Evolutionary conservation across 2,797 vertebrate genomes (phyloP).

Genomic region (Myotis daubentonii): DNA sequence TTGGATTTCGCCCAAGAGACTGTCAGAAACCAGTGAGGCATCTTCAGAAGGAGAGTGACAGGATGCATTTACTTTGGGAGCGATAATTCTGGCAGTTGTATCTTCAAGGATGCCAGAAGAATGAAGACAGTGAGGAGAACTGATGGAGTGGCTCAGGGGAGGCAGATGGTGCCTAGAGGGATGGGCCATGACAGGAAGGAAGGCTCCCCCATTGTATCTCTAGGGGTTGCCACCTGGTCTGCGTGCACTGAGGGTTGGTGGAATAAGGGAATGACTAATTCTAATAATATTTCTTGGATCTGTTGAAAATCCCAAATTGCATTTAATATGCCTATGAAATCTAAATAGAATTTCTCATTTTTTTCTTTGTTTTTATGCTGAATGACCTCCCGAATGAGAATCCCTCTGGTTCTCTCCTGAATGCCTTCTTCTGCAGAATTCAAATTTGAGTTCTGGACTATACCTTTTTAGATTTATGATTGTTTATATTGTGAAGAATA

Average conservation of each 20-base stretch:
- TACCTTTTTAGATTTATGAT: background rate
- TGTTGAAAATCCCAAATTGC: background rate
- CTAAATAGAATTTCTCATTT: background rate
- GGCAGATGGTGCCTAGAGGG: background rate
- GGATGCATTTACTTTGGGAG: background rate
- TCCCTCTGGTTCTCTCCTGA: background rate
- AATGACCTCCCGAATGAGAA: background rate
- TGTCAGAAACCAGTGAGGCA: background rate
- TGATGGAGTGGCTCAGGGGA: background rate
- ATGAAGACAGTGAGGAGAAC: background rate
- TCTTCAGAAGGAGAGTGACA: background rate
- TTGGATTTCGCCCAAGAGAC: background rate
- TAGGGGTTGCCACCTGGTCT: background rate
- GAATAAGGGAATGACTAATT: background rate
- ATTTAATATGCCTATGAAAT: background rate
- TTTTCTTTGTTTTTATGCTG: slow-evolving; percentile 20
- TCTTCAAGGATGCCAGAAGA: background rate
- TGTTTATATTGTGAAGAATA: background rate
- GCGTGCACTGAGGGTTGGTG: background rate
- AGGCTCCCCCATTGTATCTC: background rate
- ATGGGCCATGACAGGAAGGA: background rate
- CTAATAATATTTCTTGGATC: background rate
- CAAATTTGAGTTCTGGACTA: background rate
- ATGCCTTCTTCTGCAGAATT: background rate
- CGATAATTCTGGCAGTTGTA: background rate